These are phyloP conservation scores for Umimayanthus kanabou DNA, from an alignment of 92 coral and sea anemone genomes.

Conservation along the genomic window DNA sequence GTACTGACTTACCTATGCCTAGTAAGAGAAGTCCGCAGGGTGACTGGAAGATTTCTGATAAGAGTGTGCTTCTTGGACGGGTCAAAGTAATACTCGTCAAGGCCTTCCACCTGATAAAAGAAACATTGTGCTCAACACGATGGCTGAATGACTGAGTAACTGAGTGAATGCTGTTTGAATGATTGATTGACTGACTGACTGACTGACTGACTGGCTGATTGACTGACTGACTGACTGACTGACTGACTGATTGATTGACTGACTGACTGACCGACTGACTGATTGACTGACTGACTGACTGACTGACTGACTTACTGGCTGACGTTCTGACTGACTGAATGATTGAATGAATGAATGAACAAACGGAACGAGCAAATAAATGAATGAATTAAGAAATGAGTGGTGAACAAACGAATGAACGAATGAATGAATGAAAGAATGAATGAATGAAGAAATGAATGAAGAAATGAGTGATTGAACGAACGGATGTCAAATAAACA, in stretches of 20 bases:
- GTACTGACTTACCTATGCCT: slow-evolving; percentile 32
- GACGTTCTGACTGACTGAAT: background rate
- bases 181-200: background rate
- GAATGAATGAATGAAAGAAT: background rate
- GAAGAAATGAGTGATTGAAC: background rate
- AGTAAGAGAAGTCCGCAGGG: slow-evolving; percentile 32
- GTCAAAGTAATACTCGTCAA: slow-evolving; percentile 72
- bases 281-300: background rate
- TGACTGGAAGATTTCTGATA: slow-evolving; percentile 70
- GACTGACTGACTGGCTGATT: background rate
- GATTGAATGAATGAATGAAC: background rate
- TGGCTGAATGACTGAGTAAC: background rate
- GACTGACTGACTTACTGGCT: background rate
- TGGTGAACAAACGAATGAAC: background rate
- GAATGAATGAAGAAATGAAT: too few relatives aligned
- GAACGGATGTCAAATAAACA: too few relatives aligned
- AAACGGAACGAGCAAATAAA: background rate
- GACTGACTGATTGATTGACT: slow-evolving; percentile 5
- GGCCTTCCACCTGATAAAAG: slow-evolving; percentile 55
- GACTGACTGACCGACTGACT: background rate
- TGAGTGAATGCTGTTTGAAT: background rate
- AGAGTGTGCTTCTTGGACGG: slow-evolving; percentile 66
- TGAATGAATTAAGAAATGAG: background rate
- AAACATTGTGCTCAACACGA: background rate
- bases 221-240: background rate